Evolutionary conservation across 2,113 vertebrate genomes (phyloP).

Genomic region (Scortum barcoo): DNA sequence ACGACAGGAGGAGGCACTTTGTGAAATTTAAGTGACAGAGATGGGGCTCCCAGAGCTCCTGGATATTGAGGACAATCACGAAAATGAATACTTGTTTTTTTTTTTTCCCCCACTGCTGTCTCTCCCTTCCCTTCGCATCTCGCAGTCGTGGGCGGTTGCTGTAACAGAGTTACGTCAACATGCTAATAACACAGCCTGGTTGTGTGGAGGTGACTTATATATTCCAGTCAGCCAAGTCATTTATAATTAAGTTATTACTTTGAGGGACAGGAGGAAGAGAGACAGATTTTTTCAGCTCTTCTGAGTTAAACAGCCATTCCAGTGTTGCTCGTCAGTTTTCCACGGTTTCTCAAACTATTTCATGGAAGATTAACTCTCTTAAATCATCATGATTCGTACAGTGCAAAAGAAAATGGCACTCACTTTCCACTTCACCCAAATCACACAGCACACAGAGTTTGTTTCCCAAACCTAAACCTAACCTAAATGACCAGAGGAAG

Average conservation of each 20-base stretch:
- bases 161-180: slow-evolving; percentile 59
- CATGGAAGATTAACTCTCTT: neutral
- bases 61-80: slow-evolving; percentile 29
- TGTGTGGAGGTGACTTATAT: slow-evolving; percentile 54
- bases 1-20: slow-evolving; percentile 51
- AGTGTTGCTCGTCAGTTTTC: neutral
- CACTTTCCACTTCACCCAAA: neutral
- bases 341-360: neutral
- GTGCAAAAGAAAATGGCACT: neutral
- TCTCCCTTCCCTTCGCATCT: slow-evolving; percentile 1
- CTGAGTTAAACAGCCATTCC: neutral
- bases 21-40: slow-evolving; percentile 51
- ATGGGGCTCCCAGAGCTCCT: slow-evolving; percentile 28
- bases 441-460: neutral
- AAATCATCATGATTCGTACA: neutral
- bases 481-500: neutral
- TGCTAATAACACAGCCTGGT: slow-evolving; percentile 35
- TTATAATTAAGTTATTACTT: slow-evolving; percentile 55
- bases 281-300: no score
- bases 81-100: slow-evolving; percentile 19
- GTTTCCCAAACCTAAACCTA: neutral
- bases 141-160: slow-evolving; percentile 50
- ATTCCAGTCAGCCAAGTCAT: slow-evolving; percentile 43
- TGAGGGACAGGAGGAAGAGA: slow-evolving; percentile 27
- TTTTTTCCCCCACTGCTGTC: neutral